phyloP scores from a whole-genome alignment of 2,888 invertebrate genomes.

The Erannis defoliaria region DNA sequence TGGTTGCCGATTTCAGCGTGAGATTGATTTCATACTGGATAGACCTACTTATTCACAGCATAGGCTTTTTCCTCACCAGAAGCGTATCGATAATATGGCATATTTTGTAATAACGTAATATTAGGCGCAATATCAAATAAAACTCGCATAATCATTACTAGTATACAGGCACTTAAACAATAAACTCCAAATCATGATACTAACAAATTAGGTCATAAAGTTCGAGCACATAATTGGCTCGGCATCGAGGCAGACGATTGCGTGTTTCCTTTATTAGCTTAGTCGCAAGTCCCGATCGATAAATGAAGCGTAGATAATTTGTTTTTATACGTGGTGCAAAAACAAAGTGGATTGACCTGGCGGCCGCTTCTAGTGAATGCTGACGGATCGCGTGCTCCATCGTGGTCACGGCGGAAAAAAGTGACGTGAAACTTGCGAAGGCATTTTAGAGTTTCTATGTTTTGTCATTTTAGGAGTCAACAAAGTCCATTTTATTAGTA shows the following conservation, averaged over 20 bases:
- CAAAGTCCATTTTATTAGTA: neutral
- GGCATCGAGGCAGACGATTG: slow-evolving; percentile 41
- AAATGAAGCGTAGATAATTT: slow-evolving; percentile 79
- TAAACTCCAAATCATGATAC: slow-evolving; percentile 19
- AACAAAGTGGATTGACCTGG: slow-evolving; percentile 84
- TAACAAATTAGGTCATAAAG: slow-evolving; percentile 48
- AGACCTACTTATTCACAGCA: no score
- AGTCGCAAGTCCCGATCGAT: slow-evolving; percentile 79
- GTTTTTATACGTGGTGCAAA: slow-evolving; percentile 81
- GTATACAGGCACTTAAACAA: slow-evolving; percentile 6
- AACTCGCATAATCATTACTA: neutral
- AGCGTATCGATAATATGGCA: no score
- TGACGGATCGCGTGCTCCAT: slow-evolving; percentile 74
- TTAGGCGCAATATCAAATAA: no score
- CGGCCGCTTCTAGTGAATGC: slow-evolving; percentile 66
- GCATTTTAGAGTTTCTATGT: neutral
- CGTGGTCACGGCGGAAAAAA: slow-evolving; percentile 40
- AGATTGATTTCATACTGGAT: no score
- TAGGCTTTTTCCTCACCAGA: no score
- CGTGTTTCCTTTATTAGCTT: slow-evolving; percentile 71
- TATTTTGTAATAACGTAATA: no score
- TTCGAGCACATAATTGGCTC: slow-evolving; percentile 36
- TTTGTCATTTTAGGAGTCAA: neutral
- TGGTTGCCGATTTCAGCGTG: no score
- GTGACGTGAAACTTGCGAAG: neutral